These are phyloP conservation scores for Heliopora coerulea DNA, from an alignment of 92 coral and sea anemone genomes.

Conservation along the genomic window DNA sequence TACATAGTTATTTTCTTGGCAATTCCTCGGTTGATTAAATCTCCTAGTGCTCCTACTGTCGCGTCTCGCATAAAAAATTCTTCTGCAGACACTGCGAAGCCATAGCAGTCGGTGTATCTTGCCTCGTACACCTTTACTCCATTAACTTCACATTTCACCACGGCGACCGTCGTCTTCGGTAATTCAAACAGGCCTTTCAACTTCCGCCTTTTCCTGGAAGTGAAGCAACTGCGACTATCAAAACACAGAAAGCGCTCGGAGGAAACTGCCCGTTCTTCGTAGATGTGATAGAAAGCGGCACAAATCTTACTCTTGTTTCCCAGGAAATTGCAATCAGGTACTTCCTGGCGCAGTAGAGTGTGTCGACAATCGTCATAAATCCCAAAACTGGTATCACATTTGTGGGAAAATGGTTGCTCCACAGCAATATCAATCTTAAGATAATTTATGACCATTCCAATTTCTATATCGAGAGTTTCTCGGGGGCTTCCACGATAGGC, in stretches of 20 bases:
- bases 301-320: neutral
- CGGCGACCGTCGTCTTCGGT: neutral
- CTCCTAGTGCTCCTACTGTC: neutral
- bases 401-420: neutral
- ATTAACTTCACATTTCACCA: neutral
- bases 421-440: neutral
- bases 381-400: neutral
- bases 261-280: neutral
- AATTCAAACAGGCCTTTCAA: neutral
- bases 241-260: neutral
- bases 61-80: neutral
- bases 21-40: neutral
- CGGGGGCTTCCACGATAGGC: neutral
- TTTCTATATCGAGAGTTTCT: neutral
- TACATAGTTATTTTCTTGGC: neutral
- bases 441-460: neutral
- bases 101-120: constrained; percentile 1
- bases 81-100: neutral
- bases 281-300: neutral
- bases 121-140: neutral
- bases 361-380: neutral
- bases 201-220: neutral
- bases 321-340: neutral
- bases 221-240: neutral
- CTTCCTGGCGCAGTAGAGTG: neutral